A percentile compares a stretch with the other conserved stretches of the same genome.
Conservation (phyloP, 2,888 invertebrate species). For the Uropetala carovei region DNA sequence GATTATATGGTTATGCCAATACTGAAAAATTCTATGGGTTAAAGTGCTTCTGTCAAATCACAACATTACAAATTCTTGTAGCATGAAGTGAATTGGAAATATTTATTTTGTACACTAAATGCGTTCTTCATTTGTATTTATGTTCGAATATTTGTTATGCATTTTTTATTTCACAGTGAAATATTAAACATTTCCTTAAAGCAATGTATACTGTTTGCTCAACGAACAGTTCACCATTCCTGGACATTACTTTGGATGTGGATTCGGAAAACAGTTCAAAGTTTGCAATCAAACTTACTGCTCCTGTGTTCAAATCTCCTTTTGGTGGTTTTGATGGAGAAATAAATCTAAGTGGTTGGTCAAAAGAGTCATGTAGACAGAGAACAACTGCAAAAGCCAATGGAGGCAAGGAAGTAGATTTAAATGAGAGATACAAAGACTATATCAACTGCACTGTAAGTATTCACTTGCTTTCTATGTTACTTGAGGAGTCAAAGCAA, state of each 20-base stretch:
- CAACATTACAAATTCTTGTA: too few relatives aligned
- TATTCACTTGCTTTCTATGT: not conserved
- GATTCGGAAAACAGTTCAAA: constrained; percentile 68
- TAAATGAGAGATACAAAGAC: constrained; percentile 68
- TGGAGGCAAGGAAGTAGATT: constrained; percentile 68
- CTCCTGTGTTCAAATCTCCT: constrained; percentile 67
- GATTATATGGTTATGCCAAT: too few relatives aligned
- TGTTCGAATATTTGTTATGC: too few relatives aligned
- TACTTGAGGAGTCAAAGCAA: not conserved
- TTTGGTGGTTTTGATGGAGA: not conserved
- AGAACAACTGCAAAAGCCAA: constrained; percentile 66
- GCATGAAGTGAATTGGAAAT: too few relatives aligned
- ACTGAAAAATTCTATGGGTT: too few relatives aligned
- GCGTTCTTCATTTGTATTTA: too few relatives aligned
- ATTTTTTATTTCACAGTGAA: too few relatives aligned
- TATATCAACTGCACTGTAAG: constrained; percentile 71
- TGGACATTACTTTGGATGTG: constrained; percentile 71
- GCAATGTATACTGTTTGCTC: constrained; percentile 26
- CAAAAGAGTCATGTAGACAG: not conserved
- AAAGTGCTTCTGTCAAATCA: too few relatives aligned
- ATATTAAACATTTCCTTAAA: not conserved
- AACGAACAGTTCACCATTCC: constrained; percentile 70
- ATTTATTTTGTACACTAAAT: too few relatives aligned
- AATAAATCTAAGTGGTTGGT: constrained; percentile 23
- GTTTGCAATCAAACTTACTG: constrained; percentile 70